Base-by-base conservation (phyloP, 2,113 vertebrate genomes). In the Stercorarius parasiticus region DNA sequence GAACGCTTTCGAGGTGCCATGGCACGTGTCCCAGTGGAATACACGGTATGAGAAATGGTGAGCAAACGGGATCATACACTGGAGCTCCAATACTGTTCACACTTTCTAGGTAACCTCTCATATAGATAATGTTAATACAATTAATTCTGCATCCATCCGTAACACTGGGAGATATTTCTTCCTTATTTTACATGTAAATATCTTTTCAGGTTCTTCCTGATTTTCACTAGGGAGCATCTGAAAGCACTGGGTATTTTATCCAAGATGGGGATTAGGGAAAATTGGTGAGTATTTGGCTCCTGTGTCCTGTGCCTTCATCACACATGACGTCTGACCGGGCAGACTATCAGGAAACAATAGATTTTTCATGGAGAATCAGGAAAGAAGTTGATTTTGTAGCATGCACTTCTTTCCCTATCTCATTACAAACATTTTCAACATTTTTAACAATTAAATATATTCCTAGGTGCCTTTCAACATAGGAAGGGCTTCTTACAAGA, bases 41-140 rank as follows among this genome's bases (percentile, higher is more conserved):
- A 13, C 17, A 6, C 15, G 1, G 25, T 2, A 36, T 3, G 36
- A 69, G 69, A 77, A 71, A 77, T 0, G 1, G 19, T 11, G 40
- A 85, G 11, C 3, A 65, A 30, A 90, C 3, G 17, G 30, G 0
- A 43, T 62, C 21, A 12, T 5, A 26, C 40, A 2, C 53, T 27
- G 18, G 4, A 67, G 47, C 30, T 69, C 69, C 19, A 10, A 22
- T 16, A 22, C 6, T 19, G 25, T 9, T 49, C 30, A 29, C 5
- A 2, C 19, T 47, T 40, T 15, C 45, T 11, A 81, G 13, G 30
- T 27, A 53, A 29, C n/a, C 40, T 36, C 26, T 29, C 26, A 4
- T 6, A 56, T 23, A 62, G 32, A 76, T 22, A n/a, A 66, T 2
- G 9, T 42, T 34, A 32, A 56, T 23, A n/a, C 40, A 38, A 23